Evolutionary conservation across 2,113 vertebrate species (phyloP), one percentile per base, ranked within the genome.

Genomic region (Laticauda colubrina): DNA sequence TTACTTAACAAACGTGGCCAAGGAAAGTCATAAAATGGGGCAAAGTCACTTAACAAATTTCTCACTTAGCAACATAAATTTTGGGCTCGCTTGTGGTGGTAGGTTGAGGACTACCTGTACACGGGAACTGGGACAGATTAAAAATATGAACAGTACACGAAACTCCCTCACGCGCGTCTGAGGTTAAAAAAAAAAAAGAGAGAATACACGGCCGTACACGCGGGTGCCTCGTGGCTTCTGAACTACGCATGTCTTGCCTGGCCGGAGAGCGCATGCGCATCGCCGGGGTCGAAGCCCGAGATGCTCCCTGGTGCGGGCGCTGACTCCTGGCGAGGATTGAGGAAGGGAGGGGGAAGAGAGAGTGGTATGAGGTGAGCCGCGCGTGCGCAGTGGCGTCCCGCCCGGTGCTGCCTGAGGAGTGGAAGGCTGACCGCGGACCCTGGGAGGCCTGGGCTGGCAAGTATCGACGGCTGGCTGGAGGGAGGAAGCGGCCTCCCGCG

Each of bases 371-470:
- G 34, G 43, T 5, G 12, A 8, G 8, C 1, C 3, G 56, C 89
- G 92, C 81, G 1, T 90, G 92, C 92, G 92, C 89, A 21, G 75
- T 29, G 45, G 21, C 26, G 39, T 8, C 21, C 14, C 9, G 75
- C 61, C 64, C 39, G 92, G 64, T 23, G 90, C 11, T 53, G 51
- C 53, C 34, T 12, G 39, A 89, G 56, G 57, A 64, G 34, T 12
- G 55, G 21, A 23, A 12, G 9, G 26, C 9, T 61, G 54, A 5
- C 29, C 61, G 43, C 91, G 64, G 88, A 61, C 75, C 26, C 88
- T 88, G 29, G 59, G 26, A 45, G 23, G 55, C 92, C 55, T 59
- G 56, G 88, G n/a, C 92, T 29, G 92, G 92, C 81, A 93, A 90
- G 92, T 93, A 93, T 59, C 4, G 23, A 4, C 51, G 21, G 51